Evolutionary conservation across 2,113 vertebrate species (phyloP).

Genomic region (Pseudonaja textilis): DNA sequence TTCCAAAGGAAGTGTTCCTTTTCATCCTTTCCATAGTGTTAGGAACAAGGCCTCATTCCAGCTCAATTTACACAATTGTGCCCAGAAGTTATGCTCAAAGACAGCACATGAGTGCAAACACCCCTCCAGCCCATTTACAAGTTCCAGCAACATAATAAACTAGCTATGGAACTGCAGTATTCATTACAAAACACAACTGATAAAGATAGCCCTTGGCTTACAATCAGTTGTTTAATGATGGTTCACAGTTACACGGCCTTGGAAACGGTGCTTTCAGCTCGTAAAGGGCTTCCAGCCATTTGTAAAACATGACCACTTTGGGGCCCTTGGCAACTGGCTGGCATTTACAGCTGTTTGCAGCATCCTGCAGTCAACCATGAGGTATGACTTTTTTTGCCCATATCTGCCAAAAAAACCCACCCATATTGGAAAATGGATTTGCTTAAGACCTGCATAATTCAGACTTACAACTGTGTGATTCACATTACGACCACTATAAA

Average conservation of each 20-base stretch:
- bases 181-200: neutral
- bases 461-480: neutral
- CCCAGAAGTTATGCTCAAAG: neutral
- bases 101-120: neutral
- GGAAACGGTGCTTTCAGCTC: neutral
- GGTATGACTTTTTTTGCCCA: no score
- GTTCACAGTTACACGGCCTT: neutral
- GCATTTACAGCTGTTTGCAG: neutral
- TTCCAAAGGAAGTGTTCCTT: no score
- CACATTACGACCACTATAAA: neutral
- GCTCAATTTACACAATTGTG: neutral
- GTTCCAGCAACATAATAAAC: neutral
- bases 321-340: neutral
- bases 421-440: neutral
- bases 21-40: no score
- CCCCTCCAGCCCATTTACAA: neutral
- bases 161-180: neutral
- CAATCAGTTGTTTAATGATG: neutral
- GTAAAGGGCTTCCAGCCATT: no score
- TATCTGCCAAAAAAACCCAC: no score
- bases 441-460: neutral
- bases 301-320: neutral
- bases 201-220: neutral
- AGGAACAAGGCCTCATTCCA: no score
- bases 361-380: neutral